A percentile compares a stretch with the other conserved stretches of the same genome.
Conservation (phyloP, 1,140 invertebrate genomes). For the Halesus radiatus region DNA sequence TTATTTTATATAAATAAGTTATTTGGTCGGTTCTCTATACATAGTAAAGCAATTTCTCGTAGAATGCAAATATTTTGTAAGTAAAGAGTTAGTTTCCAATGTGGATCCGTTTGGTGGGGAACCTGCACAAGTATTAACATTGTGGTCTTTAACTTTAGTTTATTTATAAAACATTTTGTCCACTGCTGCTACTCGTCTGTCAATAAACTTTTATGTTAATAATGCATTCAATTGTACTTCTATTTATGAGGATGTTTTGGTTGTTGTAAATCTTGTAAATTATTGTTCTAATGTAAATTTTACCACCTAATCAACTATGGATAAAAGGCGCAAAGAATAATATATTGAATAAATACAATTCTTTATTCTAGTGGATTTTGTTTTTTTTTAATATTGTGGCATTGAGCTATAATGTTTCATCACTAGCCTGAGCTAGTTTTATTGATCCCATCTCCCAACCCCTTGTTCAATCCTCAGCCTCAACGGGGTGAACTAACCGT, state of each 20-base stretch:
- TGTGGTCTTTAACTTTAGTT: background rate
- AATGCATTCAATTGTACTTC: constrained; percentile 7
- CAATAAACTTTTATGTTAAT: constrained; percentile 9
- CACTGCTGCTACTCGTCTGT: background rate
- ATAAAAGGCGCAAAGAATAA: constrained; percentile 56
- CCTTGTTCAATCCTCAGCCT: no score
- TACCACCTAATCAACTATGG: constrained; percentile 53
- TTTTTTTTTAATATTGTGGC: background rate
- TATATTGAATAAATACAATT: constrained; percentile 53
- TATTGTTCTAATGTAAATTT: constrained; percentile 55
- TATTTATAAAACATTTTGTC: background rate
- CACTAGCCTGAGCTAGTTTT: no score
- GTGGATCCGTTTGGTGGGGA: background rate
- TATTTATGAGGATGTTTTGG: constrained; percentile 15
- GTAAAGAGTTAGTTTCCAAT: constrained; percentile 1
- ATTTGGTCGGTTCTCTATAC: background rate
- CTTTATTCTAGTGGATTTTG: constrained; percentile 41
- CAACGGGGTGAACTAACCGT: no score
- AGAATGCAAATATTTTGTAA: background rate
- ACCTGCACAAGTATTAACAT: background rate
- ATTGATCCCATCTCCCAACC: no score
- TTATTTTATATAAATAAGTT: background rate
- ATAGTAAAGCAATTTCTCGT: background rate
- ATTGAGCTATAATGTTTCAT: no score
- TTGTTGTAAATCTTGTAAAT: constrained; percentile 57